Evolutionary conservation across 2,797 vertebrate species (phyloP), one percentile per base, ranked within the genome.

Genomic region (Poecilia picta): DNA sequence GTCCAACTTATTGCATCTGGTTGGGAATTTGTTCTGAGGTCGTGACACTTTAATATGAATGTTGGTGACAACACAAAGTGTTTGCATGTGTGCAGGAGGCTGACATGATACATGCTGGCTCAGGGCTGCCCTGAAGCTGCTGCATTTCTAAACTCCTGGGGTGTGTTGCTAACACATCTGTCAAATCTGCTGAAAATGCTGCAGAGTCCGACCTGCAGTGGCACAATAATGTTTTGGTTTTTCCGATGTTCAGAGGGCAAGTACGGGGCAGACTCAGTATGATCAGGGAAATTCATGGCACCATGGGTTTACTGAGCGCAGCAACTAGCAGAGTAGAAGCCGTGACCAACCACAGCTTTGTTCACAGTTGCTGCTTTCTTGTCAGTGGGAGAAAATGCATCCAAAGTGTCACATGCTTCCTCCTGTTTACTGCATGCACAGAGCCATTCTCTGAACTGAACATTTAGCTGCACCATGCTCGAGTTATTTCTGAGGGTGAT

Each of bases 141-240:
- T 73, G 46, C 31, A 0, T 64, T 66, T 2, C 57, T 73, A 39
- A 73, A 53, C 13, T 76, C 47, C 70, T 68, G 73, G 1, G 79
- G 31, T 47, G 5, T 36, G 74, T 0, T 47, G 36, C 45, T 51
- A 43, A 64, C 79, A 72, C 74, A 75, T 49, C 55, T 76, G 79
- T 72, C 79, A 64, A 36, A 59, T 72, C 70, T 66, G 12, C 25
- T 76, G 31, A 71, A 76, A 72, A 15, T 6, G 13, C 33, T 45
- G 46, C 55, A 10, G 23, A 23, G 59, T 33, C n/a, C n/a, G 2
- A 74, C 12, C 41, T 3, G 16, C 8, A 4, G 53, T 47, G 73
- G 43, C 73, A 71, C 18, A 71, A 70, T 47, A 49, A 11, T 51
- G 74, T 39, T 76, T 76, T 47, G 71, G 47, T 36, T 76, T 59